phyloP scores from a whole-genome alignment of 2,113 vertebrate species.

The Rallus limicola region DNA sequence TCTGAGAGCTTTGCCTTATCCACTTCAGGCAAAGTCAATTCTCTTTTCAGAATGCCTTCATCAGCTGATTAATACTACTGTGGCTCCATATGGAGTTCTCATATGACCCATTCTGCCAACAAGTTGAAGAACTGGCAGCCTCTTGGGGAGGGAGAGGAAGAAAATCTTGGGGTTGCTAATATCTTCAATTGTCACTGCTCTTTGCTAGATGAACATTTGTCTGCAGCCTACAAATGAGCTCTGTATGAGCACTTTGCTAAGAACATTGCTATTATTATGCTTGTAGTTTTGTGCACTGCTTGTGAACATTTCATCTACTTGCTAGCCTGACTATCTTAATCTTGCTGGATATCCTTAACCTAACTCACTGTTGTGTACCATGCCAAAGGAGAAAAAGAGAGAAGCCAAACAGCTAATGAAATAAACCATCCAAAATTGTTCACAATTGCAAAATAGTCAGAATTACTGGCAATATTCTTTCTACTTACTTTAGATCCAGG shows the following conservation, averaged over 20 bases:
- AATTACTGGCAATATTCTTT: not conserved
- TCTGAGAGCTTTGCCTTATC: not conserved
- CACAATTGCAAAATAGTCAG: not conserved
- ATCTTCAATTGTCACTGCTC: not conserved
- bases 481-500: not conserved
- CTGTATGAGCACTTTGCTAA: not conserved
- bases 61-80: not conserved
- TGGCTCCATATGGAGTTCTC: not conserved
- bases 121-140: not conserved
- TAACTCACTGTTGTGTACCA: not conserved
- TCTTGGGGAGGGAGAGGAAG: not conserved
- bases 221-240: not conserved
- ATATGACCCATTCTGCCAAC: constrained; percentile 5
- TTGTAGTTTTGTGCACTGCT: not conserved
- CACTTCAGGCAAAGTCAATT: constrained; percentile 12
- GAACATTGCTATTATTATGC: not conserved
- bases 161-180: not conserved
- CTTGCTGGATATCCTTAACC: not conserved
- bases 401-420: not conserved
- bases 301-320: not conserved
- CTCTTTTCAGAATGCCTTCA: not conserved
- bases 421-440: not conserved
- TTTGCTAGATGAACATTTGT: not conserved
- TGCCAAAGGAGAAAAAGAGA: not conserved
- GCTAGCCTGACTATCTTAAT: not conserved